phyloP scores from a whole-genome alignment of 2,888 invertebrate genomes.

The Baccha elongata region DNA sequence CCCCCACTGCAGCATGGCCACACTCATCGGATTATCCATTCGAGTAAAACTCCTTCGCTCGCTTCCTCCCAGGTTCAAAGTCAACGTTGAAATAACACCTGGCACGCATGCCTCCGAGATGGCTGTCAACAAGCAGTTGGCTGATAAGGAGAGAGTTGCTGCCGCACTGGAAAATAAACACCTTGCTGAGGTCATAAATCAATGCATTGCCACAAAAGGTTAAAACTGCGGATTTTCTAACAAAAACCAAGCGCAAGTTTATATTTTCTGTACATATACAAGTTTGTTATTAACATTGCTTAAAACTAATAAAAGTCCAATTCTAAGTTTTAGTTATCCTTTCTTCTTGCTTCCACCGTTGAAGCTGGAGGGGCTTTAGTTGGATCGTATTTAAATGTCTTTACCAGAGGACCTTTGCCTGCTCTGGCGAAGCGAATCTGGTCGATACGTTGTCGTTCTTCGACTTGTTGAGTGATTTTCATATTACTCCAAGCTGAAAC shows the following conservation, averaged over 20 bases:
- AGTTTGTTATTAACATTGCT: conserved; percentile 43
- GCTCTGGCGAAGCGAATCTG: conserved; percentile 91
- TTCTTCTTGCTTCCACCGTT: conserved; percentile 82
- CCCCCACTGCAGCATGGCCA: conserved; percentile 99
- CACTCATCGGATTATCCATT: conserved; percentile 94
- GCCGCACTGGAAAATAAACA: conserved; percentile 98
- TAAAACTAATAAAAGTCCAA: conserved; percentile 50
- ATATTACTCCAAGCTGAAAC: conserved; percentile 90
- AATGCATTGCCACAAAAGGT: conserved; percentile 86
- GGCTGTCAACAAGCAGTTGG: conserved; percentile 98
- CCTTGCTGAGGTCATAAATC: conserved; percentile 95
- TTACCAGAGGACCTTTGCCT: conserved; percentile 92
- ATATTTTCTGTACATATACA: conserved; percentile 69
- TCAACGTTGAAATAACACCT: conserved; percentile 93
- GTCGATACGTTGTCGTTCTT: conserved; percentile 90
- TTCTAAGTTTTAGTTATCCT: conserved; percentile 76
- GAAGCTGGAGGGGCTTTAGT: conserved; percentile 83
- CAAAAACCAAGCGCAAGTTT: conserved; percentile 43
- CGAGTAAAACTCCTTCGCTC: conserved; percentile 94
- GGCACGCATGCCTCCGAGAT: conserved; percentile 96
- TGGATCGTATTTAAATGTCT: conserved; percentile 94
- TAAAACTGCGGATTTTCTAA: conserved; percentile 51
- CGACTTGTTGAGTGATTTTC: conserved; percentile 89
- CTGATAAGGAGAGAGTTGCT: conserved; percentile 98
- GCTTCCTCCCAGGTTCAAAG: conserved; percentile 92